Evolutionary conservation across 2,888 invertebrate species (phyloP), one percentile per base, ranked within the genome.

Genomic region (Chrysolina oricalcia): DNA sequence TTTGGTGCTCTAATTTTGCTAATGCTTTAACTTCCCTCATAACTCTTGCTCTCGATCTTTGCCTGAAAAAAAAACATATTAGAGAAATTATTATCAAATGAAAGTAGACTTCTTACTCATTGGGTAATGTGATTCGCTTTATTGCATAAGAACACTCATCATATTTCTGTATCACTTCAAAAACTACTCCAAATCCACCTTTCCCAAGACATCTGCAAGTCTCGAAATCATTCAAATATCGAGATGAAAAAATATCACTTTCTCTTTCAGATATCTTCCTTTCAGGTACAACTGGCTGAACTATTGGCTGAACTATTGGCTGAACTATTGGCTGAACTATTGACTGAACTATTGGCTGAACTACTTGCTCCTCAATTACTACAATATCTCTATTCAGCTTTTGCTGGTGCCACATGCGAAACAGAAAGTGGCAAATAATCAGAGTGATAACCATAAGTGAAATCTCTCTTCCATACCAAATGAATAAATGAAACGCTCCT

Each of bases 171-270:
- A 92, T 93, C 0, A 96, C 98, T 87, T 98, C 96, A 87, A 98
- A 98, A 0, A 99, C 99, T 2, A 98, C 94, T 0, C 99, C 99
- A 88, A 98, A 99, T 0, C 98, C 99, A 21, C 99, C 99, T 82
- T 92, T 92, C 0, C 97, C 97, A 17, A 97, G 90, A 81, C 96
- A 95, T 77, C 93, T 91, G 41, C 97, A 89, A 35, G 95, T 93
- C 64, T 95, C 94, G 88, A 98, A 98, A 87, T 98, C 98, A 0
- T 92, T 92, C 78, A 93, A 91, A 87, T 96, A 98, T 63, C 98
- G 93, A 80, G 89, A 93, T 80, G 84, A 89, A 89, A 86, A 92
- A 9, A 73, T 62, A 65, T 83, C 82, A 15, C 78, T 77, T 50
- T 83, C 81, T 19, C 87, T 86, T 81, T 89, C 86, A 67, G 89